These are phyloP conservation scores for Hippocampus abdominalis DNA, from an alignment of 2,113 vertebrate species.

Conservation along the genomic window DNA sequence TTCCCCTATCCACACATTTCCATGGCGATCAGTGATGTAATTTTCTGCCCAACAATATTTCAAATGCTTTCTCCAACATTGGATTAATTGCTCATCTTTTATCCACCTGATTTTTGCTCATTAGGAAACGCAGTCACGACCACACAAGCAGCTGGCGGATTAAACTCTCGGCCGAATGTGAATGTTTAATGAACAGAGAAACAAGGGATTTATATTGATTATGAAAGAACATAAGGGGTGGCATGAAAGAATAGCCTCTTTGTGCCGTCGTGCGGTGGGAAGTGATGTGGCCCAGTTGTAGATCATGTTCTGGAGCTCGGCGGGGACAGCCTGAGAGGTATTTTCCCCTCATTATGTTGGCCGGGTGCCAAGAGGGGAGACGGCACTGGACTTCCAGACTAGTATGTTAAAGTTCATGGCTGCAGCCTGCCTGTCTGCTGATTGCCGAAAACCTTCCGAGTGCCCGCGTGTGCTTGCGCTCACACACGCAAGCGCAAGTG, in stretches of 20 bases:
- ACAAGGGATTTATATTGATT: constrained; percentile 37
- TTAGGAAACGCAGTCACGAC: constrained; percentile 13
- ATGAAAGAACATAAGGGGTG: constrained; percentile 29
- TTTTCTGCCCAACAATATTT: too few relatives aligned
- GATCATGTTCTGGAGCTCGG: constrained; percentile 20
- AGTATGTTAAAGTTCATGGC: constrained; percentile 65
- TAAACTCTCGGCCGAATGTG: constrained; percentile 10
- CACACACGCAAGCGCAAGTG: constrained; percentile 1
- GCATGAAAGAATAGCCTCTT: constrained; percentile 42
- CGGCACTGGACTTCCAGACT: constrained; percentile 24
- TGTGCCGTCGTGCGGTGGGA: constrained; percentile 28
- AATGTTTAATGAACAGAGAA: constrained; percentile 29
- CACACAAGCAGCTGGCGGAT: constrained; percentile 37
- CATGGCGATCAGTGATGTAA: too few relatives aligned
- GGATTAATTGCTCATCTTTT: constrained; percentile 11
- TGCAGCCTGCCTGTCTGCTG: constrained; percentile 38
- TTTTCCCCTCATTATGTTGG: constrained; percentile 48
- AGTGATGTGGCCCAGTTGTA: constrained; percentile 32
- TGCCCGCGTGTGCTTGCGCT: background rate
- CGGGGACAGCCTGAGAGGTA: constrained; percentile 43
- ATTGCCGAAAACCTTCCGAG: constrained; percentile 18
- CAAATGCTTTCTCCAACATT: background rate
- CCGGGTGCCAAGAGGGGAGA: constrained; percentile 32
- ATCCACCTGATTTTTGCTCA: background rate
- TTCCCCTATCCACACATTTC: too few relatives aligned